Evolutionary conservation across 1,140 invertebrate genomes (phyloP).

Genomic region (Drosophila quadrilineata): DNA sequence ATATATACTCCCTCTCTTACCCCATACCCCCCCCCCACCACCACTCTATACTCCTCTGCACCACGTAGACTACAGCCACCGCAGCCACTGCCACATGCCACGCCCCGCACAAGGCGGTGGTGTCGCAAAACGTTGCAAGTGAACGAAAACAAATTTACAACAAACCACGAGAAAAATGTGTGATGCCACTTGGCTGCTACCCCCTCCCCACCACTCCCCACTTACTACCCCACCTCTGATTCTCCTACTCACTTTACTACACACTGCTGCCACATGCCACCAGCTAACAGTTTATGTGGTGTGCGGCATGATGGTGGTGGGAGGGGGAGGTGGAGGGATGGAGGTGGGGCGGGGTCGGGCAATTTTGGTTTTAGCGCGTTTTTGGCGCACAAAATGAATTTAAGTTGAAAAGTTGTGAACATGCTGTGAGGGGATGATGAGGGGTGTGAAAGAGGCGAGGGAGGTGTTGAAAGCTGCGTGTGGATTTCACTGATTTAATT

Average conservation of each 20-base stretch:
- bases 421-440: constrained; percentile 48
- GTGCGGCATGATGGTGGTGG: no score
- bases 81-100: no score
- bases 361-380: constrained; percentile 34
- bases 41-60: neutral
- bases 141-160: constrained; percentile 80
- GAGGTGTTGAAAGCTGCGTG: constrained; percentile 69
- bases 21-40: neutral
- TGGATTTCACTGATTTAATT: constrained; percentile 79
- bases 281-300: neutral
- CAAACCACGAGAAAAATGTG: constrained; percentile 74
- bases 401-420: constrained; percentile 79
- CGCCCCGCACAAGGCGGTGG: no score
- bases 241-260: no score
- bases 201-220: neutral
- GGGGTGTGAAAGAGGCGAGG: neutral
- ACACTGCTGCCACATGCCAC: no score
- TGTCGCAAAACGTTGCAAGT: constrained; percentile 74
- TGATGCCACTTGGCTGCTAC: constrained; percentile 59
- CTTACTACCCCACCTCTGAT: neutral
- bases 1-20: neutral
- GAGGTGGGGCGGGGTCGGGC: constrained; percentile 2
- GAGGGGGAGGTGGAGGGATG: no score
- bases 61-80: no score
- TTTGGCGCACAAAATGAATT: constrained; percentile 71